Evolutionary conservation across 2,888 invertebrate species (phyloP).

Genomic region (Tinea semifulvella): DNA sequence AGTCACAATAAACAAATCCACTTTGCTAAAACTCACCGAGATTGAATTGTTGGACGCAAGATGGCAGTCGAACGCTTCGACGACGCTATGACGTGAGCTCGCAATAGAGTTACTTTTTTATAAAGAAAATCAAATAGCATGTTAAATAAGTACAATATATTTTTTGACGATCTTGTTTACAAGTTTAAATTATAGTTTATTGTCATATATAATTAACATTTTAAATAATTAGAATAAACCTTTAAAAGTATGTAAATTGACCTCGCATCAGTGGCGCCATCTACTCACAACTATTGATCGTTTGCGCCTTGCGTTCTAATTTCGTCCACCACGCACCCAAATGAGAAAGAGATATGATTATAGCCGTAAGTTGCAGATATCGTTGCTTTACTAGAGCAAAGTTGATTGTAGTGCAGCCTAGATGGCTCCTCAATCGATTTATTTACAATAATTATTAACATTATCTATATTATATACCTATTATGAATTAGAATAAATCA

Average conservation of each 20-base stretch:
- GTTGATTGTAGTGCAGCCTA: not conserved
- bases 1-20: slow-evolving; percentile 23
- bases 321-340: slow-evolving; percentile 1
- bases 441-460: too few species aligned
- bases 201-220: not conserved
- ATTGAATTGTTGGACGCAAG: slow-evolving; percentile 53
- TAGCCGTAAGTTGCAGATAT: slow-evolving; percentile 2
- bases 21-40: slow-evolving; percentile 39
- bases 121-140: not conserved
- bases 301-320: slow-evolving; percentile 7
- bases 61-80: slow-evolving; percentile 44
- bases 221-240: not conserved
- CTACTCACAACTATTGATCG: slow-evolving; percentile 8
- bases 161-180: not conserved
- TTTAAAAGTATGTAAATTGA: not conserved
- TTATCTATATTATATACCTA: too few species aligned
- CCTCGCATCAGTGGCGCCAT: not conserved
- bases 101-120: not conserved
- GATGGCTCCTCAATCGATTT: slow-evolving; percentile 10
- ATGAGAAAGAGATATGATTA: not conserved
- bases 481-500: too few species aligned
- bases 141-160: not conserved
- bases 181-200: not conserved
- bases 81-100: slow-evolving; percentile 3
- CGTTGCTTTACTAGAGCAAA: not conserved